Percentiles rank a stretch among this genome's conserved stretches.
phyloP scores from a whole-genome alignment of 2,888 invertebrate genomes.

The Agrochola macilenta region DNA sequence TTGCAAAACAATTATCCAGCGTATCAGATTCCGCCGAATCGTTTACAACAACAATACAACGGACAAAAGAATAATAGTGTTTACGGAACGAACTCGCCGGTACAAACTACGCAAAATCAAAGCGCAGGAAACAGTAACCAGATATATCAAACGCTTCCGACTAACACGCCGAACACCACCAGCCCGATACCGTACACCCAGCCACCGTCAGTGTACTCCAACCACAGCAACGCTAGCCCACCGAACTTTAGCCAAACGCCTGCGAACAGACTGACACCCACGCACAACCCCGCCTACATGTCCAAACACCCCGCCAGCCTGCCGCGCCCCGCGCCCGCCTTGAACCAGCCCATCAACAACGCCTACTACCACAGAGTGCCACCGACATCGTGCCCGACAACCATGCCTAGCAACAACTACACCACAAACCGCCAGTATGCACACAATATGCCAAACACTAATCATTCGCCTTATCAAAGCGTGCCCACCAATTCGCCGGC shows the following conservation, averaged over 20 bases:
- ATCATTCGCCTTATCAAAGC: constrained; percentile 86
- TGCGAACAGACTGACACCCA: constrained; percentile 84
- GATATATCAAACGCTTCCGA: constrained; percentile 83
- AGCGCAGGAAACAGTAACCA: constrained; percentile 75
- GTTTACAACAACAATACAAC: constrained; percentile 82
- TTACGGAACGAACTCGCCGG: constrained; percentile 80
- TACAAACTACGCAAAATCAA: constrained; percentile 74
- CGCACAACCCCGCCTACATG: constrained; percentile 79
- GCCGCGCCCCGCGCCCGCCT: constrained; percentile 80
- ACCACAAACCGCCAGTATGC: constrained; percentile 78
- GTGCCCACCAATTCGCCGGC: constrained; percentile 87
- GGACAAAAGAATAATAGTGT: constrained; percentile 80
- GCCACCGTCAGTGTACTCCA: constrained; percentile 81
- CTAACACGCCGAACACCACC: constrained; percentile 75
- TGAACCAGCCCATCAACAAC: constrained; percentile 82
- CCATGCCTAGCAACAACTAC: constrained; percentile 74
- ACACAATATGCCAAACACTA: constrained; percentile 73
- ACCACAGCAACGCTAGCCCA: constrained; percentile 80
- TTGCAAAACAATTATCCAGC: constrained; percentile 82
- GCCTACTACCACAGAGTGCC: constrained; percentile 86
- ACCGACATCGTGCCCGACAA: constrained; percentile 75
- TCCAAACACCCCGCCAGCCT: constrained; percentile 79
- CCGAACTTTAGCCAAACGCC: constrained; percentile 78
- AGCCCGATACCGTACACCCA: constrained; percentile 85
- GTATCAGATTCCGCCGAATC: constrained; percentile 82